phyloP scores from a whole-genome alignment of 2,113 vertebrate species.

The Neolamprologus sp. region DNA sequence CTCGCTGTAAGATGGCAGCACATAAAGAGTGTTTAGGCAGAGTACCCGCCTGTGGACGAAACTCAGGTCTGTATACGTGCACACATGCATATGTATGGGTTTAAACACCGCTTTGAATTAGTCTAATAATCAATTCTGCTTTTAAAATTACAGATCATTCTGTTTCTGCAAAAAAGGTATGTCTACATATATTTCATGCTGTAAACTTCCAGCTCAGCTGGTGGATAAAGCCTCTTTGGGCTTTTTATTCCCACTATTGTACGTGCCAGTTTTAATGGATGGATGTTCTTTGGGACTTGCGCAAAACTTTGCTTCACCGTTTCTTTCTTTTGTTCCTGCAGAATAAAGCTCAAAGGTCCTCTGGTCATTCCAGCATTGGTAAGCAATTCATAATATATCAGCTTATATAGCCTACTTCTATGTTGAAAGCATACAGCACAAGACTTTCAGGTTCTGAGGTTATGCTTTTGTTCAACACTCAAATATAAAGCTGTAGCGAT shows the following conservation, averaged over 20 bases:
- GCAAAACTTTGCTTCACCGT: neutral
- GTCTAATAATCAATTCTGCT: neutral
- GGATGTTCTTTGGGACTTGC: neutral
- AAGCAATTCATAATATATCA: neutral
- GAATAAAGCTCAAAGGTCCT: conserved; percentile 40
- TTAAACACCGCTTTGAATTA: neutral
- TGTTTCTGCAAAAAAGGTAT: conserved; percentile 50
- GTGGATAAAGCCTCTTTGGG: neutral
- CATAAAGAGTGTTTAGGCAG: conserved; percentile 95
- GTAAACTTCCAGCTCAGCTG: neutral
- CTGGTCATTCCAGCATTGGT: conserved; percentile 45
- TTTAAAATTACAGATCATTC: conserved; percentile 45
- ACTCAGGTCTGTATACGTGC: conserved; percentile 65
- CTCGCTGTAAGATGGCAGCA: conserved; percentile 81
- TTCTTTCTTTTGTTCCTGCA: neutral
- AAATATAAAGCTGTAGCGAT: neutral
- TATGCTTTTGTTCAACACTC: neutral
- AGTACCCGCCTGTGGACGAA: conserved; percentile 74
- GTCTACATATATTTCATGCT: neutral
- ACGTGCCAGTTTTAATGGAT: neutral
- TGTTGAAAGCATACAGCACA: neutral
- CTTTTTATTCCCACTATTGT: neutral
- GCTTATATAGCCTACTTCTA: neutral
- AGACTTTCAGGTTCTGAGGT: neutral
- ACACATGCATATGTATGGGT: neutral